phyloP scores from a whole-genome alignment of 2,888 invertebrate species.

The Schizaphis graminum region DNA sequence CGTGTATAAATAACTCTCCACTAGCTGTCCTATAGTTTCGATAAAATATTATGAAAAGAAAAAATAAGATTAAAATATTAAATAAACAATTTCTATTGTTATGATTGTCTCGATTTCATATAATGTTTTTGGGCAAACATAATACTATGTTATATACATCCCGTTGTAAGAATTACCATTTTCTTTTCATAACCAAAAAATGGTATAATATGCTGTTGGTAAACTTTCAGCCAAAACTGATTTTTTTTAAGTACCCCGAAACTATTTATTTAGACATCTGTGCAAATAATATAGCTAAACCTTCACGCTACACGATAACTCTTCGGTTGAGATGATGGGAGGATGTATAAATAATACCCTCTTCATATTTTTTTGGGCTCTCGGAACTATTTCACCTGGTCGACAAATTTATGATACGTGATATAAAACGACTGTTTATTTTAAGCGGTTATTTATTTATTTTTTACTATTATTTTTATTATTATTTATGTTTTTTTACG shows the following conservation, averaged over 20 bases:
- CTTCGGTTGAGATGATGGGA: conserved; percentile 22
- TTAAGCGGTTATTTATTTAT: not conserved
- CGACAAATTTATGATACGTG: conserved; percentile 37
- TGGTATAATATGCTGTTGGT: not conserved
- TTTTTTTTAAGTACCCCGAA: conserved; percentile 13
- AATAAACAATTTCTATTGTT: not conserved
- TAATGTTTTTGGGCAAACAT: not conserved
- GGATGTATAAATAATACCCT: conserved; percentile 21
- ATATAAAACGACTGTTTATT: conserved; percentile 13
- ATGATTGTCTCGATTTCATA: not conserved
- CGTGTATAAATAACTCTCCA: not conserved
- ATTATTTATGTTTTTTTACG: conserved; percentile 30
- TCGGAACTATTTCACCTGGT: not conserved
- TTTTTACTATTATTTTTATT: not conserved
- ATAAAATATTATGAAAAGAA: conserved; percentile 1
- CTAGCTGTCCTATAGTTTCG: not conserved
- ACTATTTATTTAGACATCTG: conserved; percentile 16
- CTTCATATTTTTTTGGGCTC: conserved; percentile 13
- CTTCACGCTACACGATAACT: not conserved
- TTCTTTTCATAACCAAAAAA: not conserved
- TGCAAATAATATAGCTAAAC: conserved; percentile 30
- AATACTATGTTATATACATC: not conserved
- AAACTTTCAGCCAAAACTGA: not conserved
- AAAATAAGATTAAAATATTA: not conserved
- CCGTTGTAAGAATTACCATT: not conserved